A percentile compares a stretch with the other conserved stretches of the same genome.
phyloP scores from a whole-genome alignment of 2,113 vertebrate genomes.

The Ranitomeya variabilis region DNA sequence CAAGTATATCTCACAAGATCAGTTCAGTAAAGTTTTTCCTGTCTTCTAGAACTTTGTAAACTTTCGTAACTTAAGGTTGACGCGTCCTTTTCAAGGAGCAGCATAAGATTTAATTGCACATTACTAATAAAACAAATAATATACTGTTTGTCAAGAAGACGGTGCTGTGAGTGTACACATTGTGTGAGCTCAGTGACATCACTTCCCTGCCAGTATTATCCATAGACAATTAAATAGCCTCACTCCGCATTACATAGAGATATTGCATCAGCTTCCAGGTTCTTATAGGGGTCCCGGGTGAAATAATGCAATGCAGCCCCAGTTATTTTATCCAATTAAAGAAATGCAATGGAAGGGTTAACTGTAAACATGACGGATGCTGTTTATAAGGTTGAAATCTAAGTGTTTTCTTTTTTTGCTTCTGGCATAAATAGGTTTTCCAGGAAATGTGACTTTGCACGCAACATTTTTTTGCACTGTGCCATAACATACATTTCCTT shows the following conservation, averaged over 20 bases:
- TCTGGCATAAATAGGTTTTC: slow-evolving; percentile 1
- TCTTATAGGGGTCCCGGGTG: neutral
- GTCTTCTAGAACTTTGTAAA: neutral
- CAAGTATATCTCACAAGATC: neutral
- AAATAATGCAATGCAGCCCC: neutral
- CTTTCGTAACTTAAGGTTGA: neutral
- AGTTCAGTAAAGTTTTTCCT: neutral
- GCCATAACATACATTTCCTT: neutral
- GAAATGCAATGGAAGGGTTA: neutral
- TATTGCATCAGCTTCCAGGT: slow-evolving; percentile 23
- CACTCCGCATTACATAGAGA: slow-evolving; percentile 10
- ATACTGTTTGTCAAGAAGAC: slow-evolving; percentile 20
- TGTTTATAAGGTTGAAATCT: neutral
- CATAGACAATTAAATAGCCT: slow-evolving; percentile 29
- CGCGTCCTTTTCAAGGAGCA: neutral
- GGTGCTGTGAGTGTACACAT: neutral
- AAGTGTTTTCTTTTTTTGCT: neutral
- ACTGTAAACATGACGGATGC: neutral
- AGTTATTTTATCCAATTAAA: neutral
- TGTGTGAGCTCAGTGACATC: slow-evolving; percentile 27
- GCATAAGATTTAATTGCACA: neutral
- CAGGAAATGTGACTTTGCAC: slow-evolving; percentile 40
- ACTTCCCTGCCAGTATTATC: neutral
- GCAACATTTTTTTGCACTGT: slow-evolving; percentile 9
- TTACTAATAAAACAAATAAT: slow-evolving; percentile 42